Percentiles rank a stretch among this genome's conserved stretches.
Evolutionary conservation across 2,113 vertebrate species (phyloP).

Genomic region (Octodon degus): DNA sequence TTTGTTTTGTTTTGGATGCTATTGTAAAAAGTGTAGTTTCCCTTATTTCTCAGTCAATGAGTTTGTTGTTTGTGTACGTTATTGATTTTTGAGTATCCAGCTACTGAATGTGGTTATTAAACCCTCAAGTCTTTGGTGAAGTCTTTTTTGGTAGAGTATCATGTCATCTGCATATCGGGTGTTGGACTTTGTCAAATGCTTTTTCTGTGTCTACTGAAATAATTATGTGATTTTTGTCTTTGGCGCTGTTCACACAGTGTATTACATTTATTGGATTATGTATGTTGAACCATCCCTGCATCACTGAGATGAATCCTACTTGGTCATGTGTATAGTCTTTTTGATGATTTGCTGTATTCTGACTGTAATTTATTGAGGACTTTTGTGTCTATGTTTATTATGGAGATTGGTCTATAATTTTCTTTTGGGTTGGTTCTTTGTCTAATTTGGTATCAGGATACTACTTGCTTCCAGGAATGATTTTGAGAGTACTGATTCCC

Average conservation of each 20-base stretch:
- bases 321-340: neutral
- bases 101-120: neutral
- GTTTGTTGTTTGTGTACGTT: neutral
- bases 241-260: neutral
- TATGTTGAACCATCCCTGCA: neutral
- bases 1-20: neutral
- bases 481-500: neutral
- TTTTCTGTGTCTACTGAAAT: neutral
- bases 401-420: neutral
- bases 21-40: neutral
- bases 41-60: neutral
- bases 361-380: neutral
- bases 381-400: neutral
- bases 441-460: neutral
- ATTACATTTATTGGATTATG: neutral
- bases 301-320: neutral
- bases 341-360: neutral
- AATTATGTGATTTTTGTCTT: neutral
- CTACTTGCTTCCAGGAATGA: neutral
- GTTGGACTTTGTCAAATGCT: neutral
- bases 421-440: too few species aligned
- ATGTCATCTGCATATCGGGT: neutral
- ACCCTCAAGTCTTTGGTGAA: neutral
- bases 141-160: neutral
- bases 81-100: neutral